Percentiles rank a stretch among this genome's conserved stretches.
These are phyloP conservation scores for Parazoanthus darwini DNA, from an alignment of 92 coral and sea anemone species.

Conservation along the genomic window DNA sequence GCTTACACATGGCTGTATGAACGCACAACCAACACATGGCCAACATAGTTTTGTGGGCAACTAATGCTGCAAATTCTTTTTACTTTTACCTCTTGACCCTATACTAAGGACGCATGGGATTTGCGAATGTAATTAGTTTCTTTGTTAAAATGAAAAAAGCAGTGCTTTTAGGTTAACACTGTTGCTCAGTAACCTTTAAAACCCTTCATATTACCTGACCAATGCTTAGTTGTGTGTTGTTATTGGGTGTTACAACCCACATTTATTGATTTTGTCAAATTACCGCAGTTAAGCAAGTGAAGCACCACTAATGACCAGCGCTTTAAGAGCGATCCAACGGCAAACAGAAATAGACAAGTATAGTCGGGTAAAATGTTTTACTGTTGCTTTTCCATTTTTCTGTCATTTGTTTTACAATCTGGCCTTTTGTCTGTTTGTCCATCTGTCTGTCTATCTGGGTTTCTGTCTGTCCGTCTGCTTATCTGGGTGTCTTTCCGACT, in stretches of 20 bases:
- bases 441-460: background rate
- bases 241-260: background rate
- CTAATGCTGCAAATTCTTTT: no score
- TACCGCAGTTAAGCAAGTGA: conserved; percentile 58
- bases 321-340: conserved; percentile 77
- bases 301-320: conserved; percentile 85
- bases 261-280: background rate
- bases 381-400: background rate
- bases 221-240: background rate
- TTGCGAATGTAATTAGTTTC: no score
- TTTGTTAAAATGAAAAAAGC: no score
- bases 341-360: conserved; percentile 72
- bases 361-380: conserved; percentile 59
- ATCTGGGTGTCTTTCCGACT: background rate
- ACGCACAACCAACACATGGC: no score
- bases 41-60: no score
- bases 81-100: no score
- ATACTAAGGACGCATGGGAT: no score
- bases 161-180: no score
- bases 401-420: background rate
- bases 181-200: no score
- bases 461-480: background rate
- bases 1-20: no score
- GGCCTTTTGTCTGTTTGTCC: background rate
- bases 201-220: background rate